A percentile compares a stretch with the other conserved stretches of the same genome.
phyloP scores from a whole-genome alignment of 2,113 vertebrate genomes.

The Podarcis raffonei region DNA sequence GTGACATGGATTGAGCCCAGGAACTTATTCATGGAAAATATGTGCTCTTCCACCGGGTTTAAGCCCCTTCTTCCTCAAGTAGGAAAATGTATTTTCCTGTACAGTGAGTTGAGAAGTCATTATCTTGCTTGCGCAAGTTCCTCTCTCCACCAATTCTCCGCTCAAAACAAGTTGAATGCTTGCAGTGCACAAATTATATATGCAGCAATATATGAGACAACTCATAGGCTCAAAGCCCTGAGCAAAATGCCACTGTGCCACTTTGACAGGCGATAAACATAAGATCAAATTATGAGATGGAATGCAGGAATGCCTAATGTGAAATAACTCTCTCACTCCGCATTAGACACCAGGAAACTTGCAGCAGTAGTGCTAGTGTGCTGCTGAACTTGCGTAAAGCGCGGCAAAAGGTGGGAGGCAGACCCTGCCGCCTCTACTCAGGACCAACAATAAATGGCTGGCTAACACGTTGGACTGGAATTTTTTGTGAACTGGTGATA shows the following conservation, averaged over 20 bases:
- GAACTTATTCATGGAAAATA: neutral
- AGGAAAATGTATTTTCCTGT: neutral
- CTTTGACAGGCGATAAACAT: neutral
- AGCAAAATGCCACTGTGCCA: neutral
- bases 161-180: neutral
- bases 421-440: neutral
- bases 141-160: neutral
- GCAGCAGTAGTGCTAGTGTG: neutral
- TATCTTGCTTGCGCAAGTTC: neutral
- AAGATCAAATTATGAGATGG: neutral
- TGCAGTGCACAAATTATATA: neutral
- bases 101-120: neutral
- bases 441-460: neutral
- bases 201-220: neutral
- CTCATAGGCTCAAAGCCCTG: neutral
- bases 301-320: neutral
- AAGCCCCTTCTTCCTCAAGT: neutral
- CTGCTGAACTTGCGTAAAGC: neutral
- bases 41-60: neutral
- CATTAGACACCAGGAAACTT: neutral
- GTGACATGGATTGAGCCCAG: neutral
- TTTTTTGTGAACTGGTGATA: neutral
- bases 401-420: neutral
- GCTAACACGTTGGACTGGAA: neutral
- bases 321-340: neutral